Conservation (phyloP, 2,797 vertebrate genomes). For the Hypotaenidia okinawae region DNA sequence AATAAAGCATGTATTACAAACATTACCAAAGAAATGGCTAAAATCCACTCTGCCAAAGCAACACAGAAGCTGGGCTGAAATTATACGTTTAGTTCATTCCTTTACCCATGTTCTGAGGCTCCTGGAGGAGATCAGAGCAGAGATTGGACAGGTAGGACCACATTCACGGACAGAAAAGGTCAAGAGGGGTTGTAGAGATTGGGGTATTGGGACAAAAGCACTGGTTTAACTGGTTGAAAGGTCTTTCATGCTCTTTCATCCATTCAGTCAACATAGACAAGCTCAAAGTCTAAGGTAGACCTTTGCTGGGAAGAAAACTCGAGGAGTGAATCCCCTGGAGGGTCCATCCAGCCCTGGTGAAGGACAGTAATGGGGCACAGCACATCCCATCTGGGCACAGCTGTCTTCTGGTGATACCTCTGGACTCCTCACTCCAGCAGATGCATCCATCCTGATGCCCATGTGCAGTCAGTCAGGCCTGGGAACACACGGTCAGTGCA, state of each 20-base stretch:
- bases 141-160: accelerated
- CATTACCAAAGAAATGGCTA: background rate
- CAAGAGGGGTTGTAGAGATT: background rate
- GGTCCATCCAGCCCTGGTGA: background rate
- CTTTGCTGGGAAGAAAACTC: background rate
- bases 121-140: background rate
- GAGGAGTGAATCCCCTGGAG: background rate
- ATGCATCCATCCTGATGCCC: background rate
- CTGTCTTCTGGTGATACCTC: background rate
- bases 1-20: background rate
- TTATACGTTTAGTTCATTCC: background rate
- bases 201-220: background rate
- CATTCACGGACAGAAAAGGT: accelerated
- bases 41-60: background rate
- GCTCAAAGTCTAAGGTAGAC: background rate
- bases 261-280: background rate
- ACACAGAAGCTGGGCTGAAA: background rate
- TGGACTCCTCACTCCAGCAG: background rate
- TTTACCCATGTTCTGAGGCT: background rate
- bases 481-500: accelerated
- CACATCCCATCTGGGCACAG: accelerated
- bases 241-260: background rate
- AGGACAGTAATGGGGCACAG: background rate
- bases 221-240: background rate
- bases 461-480: background rate